A percentile compares a stretch with the other conserved stretches of the same genome.
Evolutionary conservation across 2,888 invertebrate genomes (phyloP).

Genomic region (Ariolimax columbianus): DNA sequence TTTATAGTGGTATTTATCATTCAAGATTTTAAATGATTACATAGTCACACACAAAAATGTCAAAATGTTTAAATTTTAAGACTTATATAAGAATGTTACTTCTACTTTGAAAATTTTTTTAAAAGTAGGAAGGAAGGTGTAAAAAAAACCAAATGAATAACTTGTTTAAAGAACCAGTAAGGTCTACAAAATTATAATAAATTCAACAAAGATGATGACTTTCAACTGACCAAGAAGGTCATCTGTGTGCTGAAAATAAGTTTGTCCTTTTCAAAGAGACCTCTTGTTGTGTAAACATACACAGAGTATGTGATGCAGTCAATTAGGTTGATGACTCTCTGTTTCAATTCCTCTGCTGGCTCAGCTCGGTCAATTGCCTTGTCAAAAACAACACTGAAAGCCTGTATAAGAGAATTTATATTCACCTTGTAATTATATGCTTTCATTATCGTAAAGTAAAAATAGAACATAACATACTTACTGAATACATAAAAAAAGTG

Average conservation of each 20-base stretch:
- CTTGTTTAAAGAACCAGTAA: not conserved
- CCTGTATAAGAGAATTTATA: slow-evolving; percentile 81
- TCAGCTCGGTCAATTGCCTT: slow-evolving; percentile 94
- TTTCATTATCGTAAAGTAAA: not conserved
- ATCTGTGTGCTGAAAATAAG: slow-evolving; percentile 96
- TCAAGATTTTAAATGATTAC: not conserved
- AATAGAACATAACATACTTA: too few species aligned
- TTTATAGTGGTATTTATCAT: not conserved
- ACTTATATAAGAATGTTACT: not conserved
- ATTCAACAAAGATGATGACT: not conserved
- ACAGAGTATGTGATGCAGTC: slow-evolving; percentile 96
- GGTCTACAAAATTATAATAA: not conserved
- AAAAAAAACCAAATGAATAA: not conserved
- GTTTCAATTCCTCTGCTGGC: slow-evolving; percentile 87
- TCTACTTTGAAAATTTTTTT: not conserved
- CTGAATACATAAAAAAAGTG: too few species aligned
- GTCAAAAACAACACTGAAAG: slow-evolving; percentile 98
- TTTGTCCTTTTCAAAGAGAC: slow-evolving; percentile 97
- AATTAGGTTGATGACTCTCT: slow-evolving; percentile 91
- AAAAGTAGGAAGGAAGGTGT: not conserved
- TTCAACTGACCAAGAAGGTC: slow-evolving; percentile 89
- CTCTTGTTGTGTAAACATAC: slow-evolving; percentile 94
- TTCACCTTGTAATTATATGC: not conserved
- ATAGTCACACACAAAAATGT: not conserved
- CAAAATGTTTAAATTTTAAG: not conserved